A percentile compares a stretch with the other conserved stretches of the same genome.
Conservation (phyloP, 1,140 invertebrate species). For the Leptinotarsa defecta region DNA sequence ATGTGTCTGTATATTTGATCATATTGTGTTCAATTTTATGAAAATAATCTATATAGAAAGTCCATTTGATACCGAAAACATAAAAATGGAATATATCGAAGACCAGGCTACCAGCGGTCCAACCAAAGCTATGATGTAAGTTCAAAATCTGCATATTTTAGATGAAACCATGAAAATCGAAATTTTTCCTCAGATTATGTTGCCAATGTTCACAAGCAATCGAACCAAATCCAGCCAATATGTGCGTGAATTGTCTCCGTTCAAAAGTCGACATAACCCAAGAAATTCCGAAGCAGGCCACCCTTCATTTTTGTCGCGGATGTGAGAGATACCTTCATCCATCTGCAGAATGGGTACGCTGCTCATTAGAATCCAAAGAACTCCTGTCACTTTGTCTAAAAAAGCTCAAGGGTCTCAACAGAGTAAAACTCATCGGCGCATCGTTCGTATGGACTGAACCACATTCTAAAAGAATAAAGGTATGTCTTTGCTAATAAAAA, state of each 20-base stretch:
- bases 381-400: slow-evolving; percentile 91
- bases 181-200: slow-evolving; percentile 60
- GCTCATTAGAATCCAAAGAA: slow-evolving; percentile 90
- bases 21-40: too few relatives aligned
- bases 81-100: too few relatives aligned
- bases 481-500: slow-evolving; percentile 59
- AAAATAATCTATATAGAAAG: too few relatives aligned
- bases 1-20: too few relatives aligned
- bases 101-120: too few relatives aligned
- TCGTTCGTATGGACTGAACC: slow-evolving; percentile 99
- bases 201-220: slow-evolving; percentile 83
- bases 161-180: too few relatives aligned
- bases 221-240: slow-evolving; percentile 94
- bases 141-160: too few relatives aligned
- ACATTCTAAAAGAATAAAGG: slow-evolving; percentile 95
- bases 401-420: slow-evolving; percentile 89
- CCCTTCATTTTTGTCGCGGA: slow-evolving; percentile 85
- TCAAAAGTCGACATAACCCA: slow-evolving; percentile 93
- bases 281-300: slow-evolving; percentile 93
- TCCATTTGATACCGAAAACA: too few relatives aligned
- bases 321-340: slow-evolving; percentile 96
- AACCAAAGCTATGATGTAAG: too few relatives aligned
- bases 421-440: slow-evolving; percentile 92
- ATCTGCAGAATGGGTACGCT: slow-evolving; percentile 87
- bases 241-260: slow-evolving; percentile 93